phyloP scores from a whole-genome alignment of 53 echinoderm and acorn worm genomes.

The Luidia sarsii region DNA sequence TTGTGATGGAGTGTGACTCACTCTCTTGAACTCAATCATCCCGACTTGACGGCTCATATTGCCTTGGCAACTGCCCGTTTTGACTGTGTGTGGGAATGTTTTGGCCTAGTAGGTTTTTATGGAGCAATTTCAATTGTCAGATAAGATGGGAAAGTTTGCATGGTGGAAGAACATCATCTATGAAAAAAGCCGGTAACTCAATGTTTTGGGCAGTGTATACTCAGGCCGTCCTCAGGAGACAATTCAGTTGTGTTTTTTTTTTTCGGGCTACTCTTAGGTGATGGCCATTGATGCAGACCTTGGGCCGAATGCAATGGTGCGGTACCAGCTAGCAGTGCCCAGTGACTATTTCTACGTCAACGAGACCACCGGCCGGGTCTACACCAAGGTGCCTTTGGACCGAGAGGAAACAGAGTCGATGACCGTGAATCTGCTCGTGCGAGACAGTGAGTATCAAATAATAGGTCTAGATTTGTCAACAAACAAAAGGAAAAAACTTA shows the following conservation, averaged over 20 bases:
- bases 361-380: slow-evolving; percentile 66
- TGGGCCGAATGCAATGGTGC: slow-evolving; percentile 71
- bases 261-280: too few relatives aligned
- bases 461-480: too few relatives aligned
- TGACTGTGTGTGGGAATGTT: not conserved
- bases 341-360: slow-evolving; percentile 67
- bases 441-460: slow-evolving; percentile 85
- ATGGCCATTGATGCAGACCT: slow-evolving; percentile 73
- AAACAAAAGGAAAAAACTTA: too few relatives aligned
- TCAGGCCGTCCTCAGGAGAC: too few relatives aligned
- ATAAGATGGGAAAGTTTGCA: too few relatives aligned
- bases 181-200: too few relatives aligned
- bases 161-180: too few relatives aligned
- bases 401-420: slow-evolving; percentile 54
- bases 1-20: too few relatives aligned
- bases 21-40: too few relatives aligned
- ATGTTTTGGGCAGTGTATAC: too few relatives aligned
- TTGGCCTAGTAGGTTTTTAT: not conserved
- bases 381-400: slow-evolving; percentile 64
- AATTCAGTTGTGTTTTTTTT: too few relatives aligned
- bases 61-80: not conserved
- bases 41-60: not conserved
- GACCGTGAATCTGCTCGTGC: slow-evolving; percentile 61
- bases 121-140: not conserved
- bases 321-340: slow-evolving; percentile 50